A percentile compares a stretch with the other conserved stretches of the same genome.
Conservation (phyloP, 2,797 vertebrate genomes). For the Lacerta viridis region DNA sequence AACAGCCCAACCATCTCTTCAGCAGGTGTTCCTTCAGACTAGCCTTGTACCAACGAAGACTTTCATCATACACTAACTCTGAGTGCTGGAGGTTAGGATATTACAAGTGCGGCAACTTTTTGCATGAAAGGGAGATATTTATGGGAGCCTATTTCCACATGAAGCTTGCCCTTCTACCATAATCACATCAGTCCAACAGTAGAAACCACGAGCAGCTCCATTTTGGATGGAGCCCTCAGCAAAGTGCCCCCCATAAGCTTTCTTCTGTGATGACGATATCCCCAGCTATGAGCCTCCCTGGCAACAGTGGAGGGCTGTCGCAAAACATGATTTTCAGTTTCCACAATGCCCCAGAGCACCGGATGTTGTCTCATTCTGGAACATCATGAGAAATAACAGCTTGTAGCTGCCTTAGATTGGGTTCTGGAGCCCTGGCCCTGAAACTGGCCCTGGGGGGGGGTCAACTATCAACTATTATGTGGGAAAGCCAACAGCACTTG, state of each 20-base stretch:
- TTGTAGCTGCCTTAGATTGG: neutral
- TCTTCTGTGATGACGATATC: neutral
- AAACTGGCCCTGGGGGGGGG: fast-evolving
- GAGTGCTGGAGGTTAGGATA: no score
- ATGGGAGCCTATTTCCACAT: no score
- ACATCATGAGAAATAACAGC: neutral
- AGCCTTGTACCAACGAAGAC: no score
- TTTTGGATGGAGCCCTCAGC: neutral
- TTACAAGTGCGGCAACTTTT: no score
- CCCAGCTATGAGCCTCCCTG: neutral
- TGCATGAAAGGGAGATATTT: no score
- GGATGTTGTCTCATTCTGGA: neutral
- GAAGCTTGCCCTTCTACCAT: neutral
- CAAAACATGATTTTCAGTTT: neutral
- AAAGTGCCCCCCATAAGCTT: neutral
- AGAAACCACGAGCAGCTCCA: neutral
- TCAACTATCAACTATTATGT: neutral
- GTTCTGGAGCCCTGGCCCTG: neutral
- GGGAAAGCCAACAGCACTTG: neutral
- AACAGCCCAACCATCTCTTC: no score
- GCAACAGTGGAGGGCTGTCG: neutral
- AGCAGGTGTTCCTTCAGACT: no score
- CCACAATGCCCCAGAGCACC: neutral
- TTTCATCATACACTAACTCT: no score
- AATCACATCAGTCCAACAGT: neutral